phyloP scores from a whole-genome alignment of 1,140 invertebrate genomes.

The Hermetia illucens region DNA sequence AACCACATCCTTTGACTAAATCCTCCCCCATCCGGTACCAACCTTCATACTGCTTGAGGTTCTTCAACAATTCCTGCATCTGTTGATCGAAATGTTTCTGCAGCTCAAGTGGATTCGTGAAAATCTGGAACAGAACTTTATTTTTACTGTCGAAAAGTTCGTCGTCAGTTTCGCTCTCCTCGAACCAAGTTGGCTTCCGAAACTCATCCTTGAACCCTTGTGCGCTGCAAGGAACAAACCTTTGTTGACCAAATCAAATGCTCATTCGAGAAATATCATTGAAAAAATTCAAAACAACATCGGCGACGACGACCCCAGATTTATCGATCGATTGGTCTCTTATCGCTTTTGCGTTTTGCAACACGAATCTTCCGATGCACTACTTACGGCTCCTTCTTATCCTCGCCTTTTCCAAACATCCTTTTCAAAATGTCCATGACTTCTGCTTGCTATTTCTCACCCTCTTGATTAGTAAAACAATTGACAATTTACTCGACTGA shows the following conservation, averaged over 20 bases:
- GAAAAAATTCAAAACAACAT: too few relatives aligned
- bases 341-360: too few relatives aligned
- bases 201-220: constrained; percentile 16
- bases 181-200: constrained; percentile 28
- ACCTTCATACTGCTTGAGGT: constrained; percentile 26
- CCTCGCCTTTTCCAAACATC: not conserved
- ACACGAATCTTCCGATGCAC: too few relatives aligned
- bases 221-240: not conserved
- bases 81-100: constrained; percentile 34
- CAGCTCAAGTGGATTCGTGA: constrained; percentile 32
- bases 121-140: constrained; percentile 30
- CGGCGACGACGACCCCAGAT: too few relatives aligned
- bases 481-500: not conserved
- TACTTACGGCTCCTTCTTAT: not conserved
- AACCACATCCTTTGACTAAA: too few relatives aligned
- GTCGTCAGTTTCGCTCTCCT: constrained; percentile 28
- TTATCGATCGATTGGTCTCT: too few relatives aligned
- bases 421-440: not conserved
- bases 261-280: too few relatives aligned
- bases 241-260: not conserved
- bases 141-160: constrained; percentile 29
- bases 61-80: constrained; percentile 28
- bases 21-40: not conserved
- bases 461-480: not conserved
- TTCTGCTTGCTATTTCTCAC: not conserved